Conservation (phyloP, 1,140 invertebrate genomes). For the Drosophila sucinea region DNA sequence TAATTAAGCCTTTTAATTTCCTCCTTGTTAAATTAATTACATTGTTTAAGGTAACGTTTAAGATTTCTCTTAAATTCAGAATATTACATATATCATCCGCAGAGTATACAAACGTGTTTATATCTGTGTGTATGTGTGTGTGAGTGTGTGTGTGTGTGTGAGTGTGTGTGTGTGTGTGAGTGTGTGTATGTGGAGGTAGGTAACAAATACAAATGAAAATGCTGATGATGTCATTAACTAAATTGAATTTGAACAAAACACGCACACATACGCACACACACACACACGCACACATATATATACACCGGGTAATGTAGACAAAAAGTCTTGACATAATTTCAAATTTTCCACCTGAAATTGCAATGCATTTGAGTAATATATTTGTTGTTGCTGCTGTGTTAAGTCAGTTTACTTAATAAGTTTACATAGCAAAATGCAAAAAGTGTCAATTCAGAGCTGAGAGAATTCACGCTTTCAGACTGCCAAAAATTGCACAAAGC, state of each 20-base stretch:
- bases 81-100: not conserved
- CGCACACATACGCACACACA: conserved; percentile 3
- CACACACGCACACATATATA: conserved; percentile 12
- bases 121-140: not conserved
- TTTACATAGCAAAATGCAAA: conserved; percentile 39
- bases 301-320: conserved; percentile 31
- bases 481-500: conserved; percentile 13
- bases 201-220: conserved; percentile 68
- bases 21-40: too few species aligned
- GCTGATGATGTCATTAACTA: conserved; percentile 68
- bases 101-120: not conserved
- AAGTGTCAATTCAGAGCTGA: conserved; percentile 34
- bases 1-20: too few species aligned
- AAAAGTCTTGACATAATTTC: conserved; percentile 63
- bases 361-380: conserved; percentile 58
- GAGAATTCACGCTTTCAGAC: conserved; percentile 5
- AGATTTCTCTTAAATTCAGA: not conserved
- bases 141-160: not conserved
- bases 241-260: conserved; percentile 62
- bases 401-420: conserved; percentile 42
- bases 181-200: not conserved
- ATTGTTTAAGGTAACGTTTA: not conserved
- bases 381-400: conserved; percentile 16
- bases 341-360: conserved; percentile 62
- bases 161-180: not conserved